Conservation (phyloP, 2,888 invertebrate genomes). For the Cosmorhoe ocellata region DNA sequence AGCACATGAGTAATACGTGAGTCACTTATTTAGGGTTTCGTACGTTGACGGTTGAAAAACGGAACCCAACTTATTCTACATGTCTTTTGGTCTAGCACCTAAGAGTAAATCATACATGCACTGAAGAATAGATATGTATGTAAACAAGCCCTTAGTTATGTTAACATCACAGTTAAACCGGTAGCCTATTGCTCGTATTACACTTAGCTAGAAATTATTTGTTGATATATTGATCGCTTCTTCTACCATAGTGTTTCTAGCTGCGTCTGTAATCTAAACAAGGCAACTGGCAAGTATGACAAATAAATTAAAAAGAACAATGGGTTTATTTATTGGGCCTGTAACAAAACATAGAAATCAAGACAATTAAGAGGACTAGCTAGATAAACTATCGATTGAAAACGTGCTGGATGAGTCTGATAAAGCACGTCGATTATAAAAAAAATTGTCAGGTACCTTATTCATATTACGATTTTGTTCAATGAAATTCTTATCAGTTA, state of each 20-base stretch:
- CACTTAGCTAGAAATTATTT: no score
- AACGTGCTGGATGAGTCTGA: slow-evolving; percentile 31
- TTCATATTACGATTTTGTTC: slow-evolving; percentile 15
- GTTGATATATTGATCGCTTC: neutral
- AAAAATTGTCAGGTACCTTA: slow-evolving; percentile 17
- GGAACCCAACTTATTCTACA: no score
- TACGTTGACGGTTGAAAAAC: no score
- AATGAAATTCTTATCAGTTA: slow-evolving; percentile 19
- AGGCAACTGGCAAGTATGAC: neutral
- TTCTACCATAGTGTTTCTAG: neutral
- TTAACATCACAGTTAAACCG: no score
- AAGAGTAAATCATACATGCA: no score
- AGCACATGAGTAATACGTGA: slow-evolving; percentile 13
- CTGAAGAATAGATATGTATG: no score
- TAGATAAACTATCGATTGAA: slow-evolving; percentile 29
- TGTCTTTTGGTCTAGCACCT: no score
- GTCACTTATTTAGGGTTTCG: no score
- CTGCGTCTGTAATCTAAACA: neutral
- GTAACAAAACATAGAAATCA: slow-evolving; percentile 16
- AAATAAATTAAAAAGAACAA: slow-evolving; percentile 12
- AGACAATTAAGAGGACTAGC: slow-evolving; percentile 21
- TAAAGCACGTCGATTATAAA: slow-evolving; percentile 32
- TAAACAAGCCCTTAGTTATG: no score
- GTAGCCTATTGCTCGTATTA: no score
- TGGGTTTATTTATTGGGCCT: slow-evolving; percentile 1